phyloP scores from a whole-genome alignment of 2,797 vertebrate species.

The Cyclura pinguis region DNA sequence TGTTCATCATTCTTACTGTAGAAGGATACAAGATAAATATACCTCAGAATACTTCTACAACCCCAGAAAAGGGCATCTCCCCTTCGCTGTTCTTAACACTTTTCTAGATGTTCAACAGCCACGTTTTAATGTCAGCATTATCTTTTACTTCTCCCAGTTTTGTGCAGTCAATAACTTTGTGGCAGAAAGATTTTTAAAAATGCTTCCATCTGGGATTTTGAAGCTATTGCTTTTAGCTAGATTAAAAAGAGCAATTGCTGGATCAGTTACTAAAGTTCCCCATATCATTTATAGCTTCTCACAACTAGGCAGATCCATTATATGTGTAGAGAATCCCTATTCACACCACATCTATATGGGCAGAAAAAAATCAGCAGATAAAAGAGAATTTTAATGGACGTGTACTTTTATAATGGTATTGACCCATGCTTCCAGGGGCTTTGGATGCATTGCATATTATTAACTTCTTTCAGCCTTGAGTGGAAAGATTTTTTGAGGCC shows the following conservation, averaged over 20 bases:
- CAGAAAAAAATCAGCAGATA: not conserved
- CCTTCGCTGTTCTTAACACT: not conserved
- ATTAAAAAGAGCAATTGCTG: not conserved
- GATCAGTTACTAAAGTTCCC: not conserved
- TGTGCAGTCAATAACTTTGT: not conserved
- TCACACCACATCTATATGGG: not conserved
- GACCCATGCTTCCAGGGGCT: not conserved
- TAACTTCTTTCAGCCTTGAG: not conserved
- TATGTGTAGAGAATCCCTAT: not conserved
- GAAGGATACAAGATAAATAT: not conserved
- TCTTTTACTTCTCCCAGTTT: conserved; percentile 13
- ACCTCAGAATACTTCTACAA: not conserved
- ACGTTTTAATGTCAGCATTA: not conserved
- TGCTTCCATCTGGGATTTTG: not conserved
- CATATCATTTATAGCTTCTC: not conserved
- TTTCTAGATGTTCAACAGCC: not conserved
- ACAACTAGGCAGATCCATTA: not conserved
- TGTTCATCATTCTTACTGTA: not conserved
- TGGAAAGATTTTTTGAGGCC: not conserved
- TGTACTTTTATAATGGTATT: not conserved
- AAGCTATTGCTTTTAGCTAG: not conserved
- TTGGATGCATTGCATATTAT: not conserved
- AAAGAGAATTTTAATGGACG: not conserved
- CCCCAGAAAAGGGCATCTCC: not conserved
- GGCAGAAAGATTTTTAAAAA: conserved; percentile 10